A percentile compares a stretch with the other conserved stretches of the same genome.
phyloP scores from a whole-genome alignment of 2,113 vertebrate species.

The Galeopterus variegatus region DNA sequence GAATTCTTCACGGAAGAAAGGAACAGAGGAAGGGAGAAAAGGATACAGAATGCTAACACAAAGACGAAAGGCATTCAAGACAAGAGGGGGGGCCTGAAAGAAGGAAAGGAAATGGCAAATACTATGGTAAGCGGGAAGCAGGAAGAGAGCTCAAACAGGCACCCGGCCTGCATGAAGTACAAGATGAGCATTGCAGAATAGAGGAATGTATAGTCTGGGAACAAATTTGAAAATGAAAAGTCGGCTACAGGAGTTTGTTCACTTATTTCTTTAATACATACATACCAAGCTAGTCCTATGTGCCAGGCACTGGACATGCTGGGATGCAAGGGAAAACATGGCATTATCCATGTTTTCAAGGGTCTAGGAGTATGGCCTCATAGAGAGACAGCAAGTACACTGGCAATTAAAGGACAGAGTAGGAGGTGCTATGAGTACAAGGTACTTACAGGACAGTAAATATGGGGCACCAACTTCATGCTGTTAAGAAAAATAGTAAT shows the following conservation, averaged over 20 bases:
- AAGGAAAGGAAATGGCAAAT: neutral
- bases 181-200: neutral
- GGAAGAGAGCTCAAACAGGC: neutral
- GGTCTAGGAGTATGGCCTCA: neutral
- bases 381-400: neutral
- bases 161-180: neutral
- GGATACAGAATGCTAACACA: neutral
- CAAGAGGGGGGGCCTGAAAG: neutral
- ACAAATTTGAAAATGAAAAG: neutral
- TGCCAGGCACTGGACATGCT: neutral
- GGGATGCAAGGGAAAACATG: no score
- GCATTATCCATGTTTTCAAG: neutral
- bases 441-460: neutral
- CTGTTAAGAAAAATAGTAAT: neutral
- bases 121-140: neutral
- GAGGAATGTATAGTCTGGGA: neutral
- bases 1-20: neutral
- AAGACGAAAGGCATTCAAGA: neutral
- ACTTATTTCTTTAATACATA: neutral
- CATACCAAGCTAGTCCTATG: neutral
- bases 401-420: neutral
- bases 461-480: neutral
- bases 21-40: neutral
- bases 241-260: neutral
- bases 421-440: neutral